A percentile compares a stretch with the other conserved stretches of the same genome.
Conservation (phyloP, 2,797 vertebrate species). For the Channallabes apus region DNA sequence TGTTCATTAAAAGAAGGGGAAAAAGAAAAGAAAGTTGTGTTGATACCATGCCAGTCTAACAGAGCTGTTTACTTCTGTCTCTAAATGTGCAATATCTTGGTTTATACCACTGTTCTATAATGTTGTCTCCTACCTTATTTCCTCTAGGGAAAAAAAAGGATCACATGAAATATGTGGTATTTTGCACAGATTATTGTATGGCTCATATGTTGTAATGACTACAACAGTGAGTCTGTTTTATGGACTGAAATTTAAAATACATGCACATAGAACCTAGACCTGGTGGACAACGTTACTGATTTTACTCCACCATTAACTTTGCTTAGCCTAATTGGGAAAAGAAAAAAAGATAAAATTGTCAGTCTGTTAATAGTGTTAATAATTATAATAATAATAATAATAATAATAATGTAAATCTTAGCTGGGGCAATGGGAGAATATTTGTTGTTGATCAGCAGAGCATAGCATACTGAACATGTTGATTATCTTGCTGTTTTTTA, state of each 20-base stretch:
- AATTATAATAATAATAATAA: conserved; percentile 9
- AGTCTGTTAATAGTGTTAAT: conserved; percentile 55
- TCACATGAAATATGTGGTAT: conserved; percentile 39
- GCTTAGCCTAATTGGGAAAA: conserved; percentile 23
- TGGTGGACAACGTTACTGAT: conserved; percentile 50
- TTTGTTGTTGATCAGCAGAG: conserved; percentile 50
- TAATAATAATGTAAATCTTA: conserved; percentile 40
- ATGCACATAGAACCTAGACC: conserved; percentile 56
- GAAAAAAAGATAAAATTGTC: conserved; percentile 48
- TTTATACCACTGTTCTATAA: conserved; percentile 64
- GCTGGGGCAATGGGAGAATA: conserved; percentile 29
- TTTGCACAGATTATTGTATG: conserved; percentile 49
- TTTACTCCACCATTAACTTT: conserved; percentile 26
- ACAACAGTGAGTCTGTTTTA: conserved; percentile 15
- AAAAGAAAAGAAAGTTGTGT: conserved; percentile 49
- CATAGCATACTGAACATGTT: conserved; percentile 51
- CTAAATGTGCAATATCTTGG: conserved; percentile 74
- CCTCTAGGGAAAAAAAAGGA: conserved; percentile 57
- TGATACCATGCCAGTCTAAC: conserved; percentile 67
- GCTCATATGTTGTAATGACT: conserved; percentile 35
- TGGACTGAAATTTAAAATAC: conserved; percentile 1
- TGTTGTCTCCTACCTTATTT: conserved; percentile 68
- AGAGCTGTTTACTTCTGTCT: conserved; percentile 74
- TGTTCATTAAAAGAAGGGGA: conserved; percentile 25
- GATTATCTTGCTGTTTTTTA: conserved; percentile 48